phyloP scores from a whole-genome alignment of 2,113 vertebrate genomes.

The Clarias magur region DNA sequence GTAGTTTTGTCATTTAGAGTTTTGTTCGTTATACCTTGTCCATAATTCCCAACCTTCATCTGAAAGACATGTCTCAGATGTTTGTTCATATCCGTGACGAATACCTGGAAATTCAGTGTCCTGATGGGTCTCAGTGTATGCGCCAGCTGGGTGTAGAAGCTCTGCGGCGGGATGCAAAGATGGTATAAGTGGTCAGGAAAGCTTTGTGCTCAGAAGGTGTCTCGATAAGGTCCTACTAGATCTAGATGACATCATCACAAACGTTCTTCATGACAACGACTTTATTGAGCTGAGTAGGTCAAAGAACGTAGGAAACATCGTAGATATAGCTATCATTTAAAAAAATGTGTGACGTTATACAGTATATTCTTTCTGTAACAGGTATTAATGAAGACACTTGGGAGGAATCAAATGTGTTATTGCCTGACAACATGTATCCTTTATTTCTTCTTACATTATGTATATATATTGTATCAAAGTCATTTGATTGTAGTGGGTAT shows the following conservation, averaged over 20 bases:
- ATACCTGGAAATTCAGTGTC: conserved; percentile 89
- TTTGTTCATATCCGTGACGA: conserved; percentile 89
- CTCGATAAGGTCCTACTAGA: conserved; percentile 88
- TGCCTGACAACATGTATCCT: background rate
- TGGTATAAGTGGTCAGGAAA: conserved; percentile 66
- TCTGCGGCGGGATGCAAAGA: conserved; percentile 87
- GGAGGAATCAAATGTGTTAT: background rate
- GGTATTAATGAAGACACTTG: background rate
- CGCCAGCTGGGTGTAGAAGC: conserved; percentile 86
- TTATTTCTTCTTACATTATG: no score
- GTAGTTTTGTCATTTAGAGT: background rate
- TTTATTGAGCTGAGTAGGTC: conserved; percentile 91
- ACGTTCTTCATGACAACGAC: conserved; percentile 60
- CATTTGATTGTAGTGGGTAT: no score
- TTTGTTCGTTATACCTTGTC: background rate
- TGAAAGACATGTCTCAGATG: conserved; percentile 80
- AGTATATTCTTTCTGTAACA: background rate
- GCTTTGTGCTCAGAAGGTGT: conserved; percentile 83
- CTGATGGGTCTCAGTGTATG: conserved; percentile 66
- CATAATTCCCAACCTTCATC: background rate
- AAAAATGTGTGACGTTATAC: background rate
- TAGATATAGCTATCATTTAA: no score
- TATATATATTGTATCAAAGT: no score
- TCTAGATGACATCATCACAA: conserved; percentile 75
- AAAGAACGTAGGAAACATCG: no score